Percentiles rank a stretch among this genome's conserved stretches.
These are phyloP conservation scores for Rostratula benghalensis DNA, from an alignment of 2,113 vertebrate species.

Conservation along the genomic window DNA sequence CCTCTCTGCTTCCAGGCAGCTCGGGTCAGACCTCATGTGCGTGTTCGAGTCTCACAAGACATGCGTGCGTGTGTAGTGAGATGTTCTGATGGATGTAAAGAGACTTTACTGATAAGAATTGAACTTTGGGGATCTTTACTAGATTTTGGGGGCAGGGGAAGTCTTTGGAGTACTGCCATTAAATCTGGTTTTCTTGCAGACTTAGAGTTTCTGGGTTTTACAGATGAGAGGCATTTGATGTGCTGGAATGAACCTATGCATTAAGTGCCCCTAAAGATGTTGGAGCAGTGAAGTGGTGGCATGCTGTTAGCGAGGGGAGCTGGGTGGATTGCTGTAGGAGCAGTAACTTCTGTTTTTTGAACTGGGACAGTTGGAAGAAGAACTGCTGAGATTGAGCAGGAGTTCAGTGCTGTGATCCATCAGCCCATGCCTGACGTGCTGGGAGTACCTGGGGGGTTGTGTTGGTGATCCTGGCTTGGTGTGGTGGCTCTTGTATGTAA, in stretches of 20 bases:
- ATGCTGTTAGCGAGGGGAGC: background rate
- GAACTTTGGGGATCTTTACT: background rate
- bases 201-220: background rate
- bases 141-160: background rate
- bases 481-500: rapidly evolving
- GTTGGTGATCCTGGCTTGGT: background rate
- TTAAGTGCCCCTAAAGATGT: background rate
- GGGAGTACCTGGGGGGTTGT: background rate
- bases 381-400: background rate
- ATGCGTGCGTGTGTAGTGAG: rapidly evolving
- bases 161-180: background rate
- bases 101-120: background rate
- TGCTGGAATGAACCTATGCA: rapidly evolving
- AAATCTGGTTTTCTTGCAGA: background rate
- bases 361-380: background rate
- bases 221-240: background rate
- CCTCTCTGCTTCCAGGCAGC: background rate
- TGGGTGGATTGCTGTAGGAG: background rate
- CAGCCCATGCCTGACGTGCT: rapidly evolving
- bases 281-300: background rate
- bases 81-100: background rate
- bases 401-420: background rate
- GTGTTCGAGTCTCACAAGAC: background rate
- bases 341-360: background rate
- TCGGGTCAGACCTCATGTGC: rapidly evolving